phyloP scores from a whole-genome alignment of 2,797 vertebrate species.

The Benthosema pterotum region DNA sequence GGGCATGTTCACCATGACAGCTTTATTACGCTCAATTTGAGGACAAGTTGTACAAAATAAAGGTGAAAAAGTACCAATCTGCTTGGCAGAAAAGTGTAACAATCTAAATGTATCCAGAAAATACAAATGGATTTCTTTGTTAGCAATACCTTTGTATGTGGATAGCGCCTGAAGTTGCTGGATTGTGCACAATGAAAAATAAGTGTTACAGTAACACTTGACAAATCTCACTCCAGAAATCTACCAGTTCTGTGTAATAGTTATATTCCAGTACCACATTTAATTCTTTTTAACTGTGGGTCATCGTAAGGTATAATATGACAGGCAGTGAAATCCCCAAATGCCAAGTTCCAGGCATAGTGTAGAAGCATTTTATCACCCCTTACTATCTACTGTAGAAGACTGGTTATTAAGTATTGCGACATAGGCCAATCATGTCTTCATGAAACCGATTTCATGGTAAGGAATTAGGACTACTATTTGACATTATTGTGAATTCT shows the following conservation, averaged over 20 bases:
- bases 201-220: conserved; percentile 38
- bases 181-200: conserved; percentile 42
- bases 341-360: conserved; percentile 20
- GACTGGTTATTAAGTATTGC: conserved; percentile 27
- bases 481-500: conserved; percentile 28
- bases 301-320: conserved; percentile 23
- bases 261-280: conserved; percentile 64
- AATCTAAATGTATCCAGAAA: conserved; percentile 35
- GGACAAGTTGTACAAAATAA: conserved; percentile 48
- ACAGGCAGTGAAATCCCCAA: conserved; percentile 38
- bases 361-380: conserved; percentile 25
- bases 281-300: conserved; percentile 65
- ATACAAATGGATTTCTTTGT: conserved; percentile 22
- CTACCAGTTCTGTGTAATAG: conserved; percentile 45
- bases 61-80: conserved; percentile 31
- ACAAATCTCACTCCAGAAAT: conserved; percentile 42
- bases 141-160: conserved; percentile 40
- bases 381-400: conserved; percentile 25
- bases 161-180: conserved; percentile 53
- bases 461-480: conserved; percentile 31
- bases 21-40: conserved; percentile 49
- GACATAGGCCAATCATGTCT: conserved; percentile 40
- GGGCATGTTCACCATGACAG: conserved; percentile 38
- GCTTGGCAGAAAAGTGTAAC: conserved; percentile 49
- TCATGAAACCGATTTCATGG: conserved; percentile 23